phyloP scores from a whole-genome alignment of 2,113 vertebrate genomes.

The Nematolebias whitei region DNA sequence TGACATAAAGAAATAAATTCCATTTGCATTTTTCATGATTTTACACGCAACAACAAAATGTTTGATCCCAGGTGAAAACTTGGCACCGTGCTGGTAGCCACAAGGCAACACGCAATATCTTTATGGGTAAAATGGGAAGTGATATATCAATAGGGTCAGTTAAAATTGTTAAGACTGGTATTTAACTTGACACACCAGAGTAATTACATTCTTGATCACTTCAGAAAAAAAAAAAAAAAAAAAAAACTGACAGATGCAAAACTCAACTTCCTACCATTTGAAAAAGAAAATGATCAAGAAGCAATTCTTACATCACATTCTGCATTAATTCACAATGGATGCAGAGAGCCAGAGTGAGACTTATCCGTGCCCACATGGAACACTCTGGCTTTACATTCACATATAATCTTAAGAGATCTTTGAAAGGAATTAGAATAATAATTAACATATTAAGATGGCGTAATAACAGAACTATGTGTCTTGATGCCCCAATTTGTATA shows the following conservation, averaged over 20 bases:
- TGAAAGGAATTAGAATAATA: no score
- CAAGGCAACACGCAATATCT: conserved; percentile 11
- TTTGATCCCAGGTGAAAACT: conserved; percentile 34
- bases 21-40: no score
- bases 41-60: background rate
- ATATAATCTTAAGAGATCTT: no score
- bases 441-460: no score
- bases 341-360: background rate
- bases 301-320: background rate
- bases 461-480: no score
- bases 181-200: conserved; percentile 33
- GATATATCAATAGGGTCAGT: conserved; percentile 43
- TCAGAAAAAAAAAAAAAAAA: conserved; percentile 18
- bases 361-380: conserved; percentile 12
- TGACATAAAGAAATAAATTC: no score
- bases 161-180: conserved; percentile 21
- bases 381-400: background rate
- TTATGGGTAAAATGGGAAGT: conserved; percentile 24
- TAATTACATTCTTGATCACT: conserved; percentile 16
- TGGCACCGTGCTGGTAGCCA: conserved; percentile 19
- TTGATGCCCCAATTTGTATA: no score
- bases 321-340: background rate
- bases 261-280: conserved; percentile 6
- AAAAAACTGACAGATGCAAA: no score
- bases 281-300: conserved; percentile 5